phyloP scores from a whole-genome alignment of 2,888 invertebrate genomes.

The Lithophane leautieri region DNA sequence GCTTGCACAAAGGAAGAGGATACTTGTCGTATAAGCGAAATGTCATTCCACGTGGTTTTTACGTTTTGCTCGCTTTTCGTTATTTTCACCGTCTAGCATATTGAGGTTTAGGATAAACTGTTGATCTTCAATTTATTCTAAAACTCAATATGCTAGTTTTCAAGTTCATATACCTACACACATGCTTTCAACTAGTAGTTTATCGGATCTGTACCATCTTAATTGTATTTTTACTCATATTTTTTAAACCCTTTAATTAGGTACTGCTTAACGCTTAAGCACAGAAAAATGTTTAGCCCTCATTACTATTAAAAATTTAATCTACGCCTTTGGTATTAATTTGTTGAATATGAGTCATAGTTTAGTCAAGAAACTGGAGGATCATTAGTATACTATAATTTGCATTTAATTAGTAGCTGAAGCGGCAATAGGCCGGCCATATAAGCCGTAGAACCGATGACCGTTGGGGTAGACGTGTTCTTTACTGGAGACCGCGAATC shows the following conservation, averaged over 20 bases:
- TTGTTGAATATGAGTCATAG: no score
- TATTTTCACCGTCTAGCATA: constrained; percentile 26
- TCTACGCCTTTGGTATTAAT: not conserved
- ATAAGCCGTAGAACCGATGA: no score
- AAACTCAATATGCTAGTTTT: not conserved
- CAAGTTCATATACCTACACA: not conserved
- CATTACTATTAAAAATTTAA: constrained; percentile 18
- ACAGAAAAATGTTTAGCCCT: not conserved
- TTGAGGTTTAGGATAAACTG: no score
- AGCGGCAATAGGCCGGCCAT: no score
- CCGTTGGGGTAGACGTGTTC: no score
- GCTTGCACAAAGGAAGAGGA: constrained; percentile 69
- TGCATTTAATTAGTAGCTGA: not conserved
- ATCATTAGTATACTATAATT: not conserved
- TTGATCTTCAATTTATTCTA: not conserved
- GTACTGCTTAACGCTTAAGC: not conserved
- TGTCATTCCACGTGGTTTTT: constrained; percentile 48
- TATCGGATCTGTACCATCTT: not conserved
- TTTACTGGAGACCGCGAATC: no score
- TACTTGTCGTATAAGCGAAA: constrained; percentile 63
- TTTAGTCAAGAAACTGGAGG: not conserved
- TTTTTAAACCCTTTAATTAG: not conserved
- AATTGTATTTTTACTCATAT: not conserved
- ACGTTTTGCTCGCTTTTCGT: constrained; percentile 41
- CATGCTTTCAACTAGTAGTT: not conserved